Percentiles rank a stretch among this genome's conserved stretches.
Conservation (phyloP, 2,888 invertebrate genomes). For the Geotrupes spiniger region DNA sequence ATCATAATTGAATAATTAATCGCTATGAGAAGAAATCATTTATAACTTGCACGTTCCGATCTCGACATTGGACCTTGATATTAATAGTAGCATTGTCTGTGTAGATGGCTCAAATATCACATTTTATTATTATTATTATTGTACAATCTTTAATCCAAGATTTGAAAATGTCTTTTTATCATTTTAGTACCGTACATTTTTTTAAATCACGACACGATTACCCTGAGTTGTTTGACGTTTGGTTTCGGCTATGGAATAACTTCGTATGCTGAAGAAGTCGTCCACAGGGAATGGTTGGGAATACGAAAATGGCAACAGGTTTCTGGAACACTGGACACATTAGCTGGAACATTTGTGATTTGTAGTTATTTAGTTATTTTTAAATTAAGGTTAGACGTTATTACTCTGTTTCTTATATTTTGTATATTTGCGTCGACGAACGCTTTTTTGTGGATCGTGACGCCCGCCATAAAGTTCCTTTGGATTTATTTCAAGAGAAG, state of each 20-base stretch:
- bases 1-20: too few relatives aligned
- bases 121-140: too few relatives aligned
- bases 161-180: too few relatives aligned
- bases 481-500: constrained; percentile 19
- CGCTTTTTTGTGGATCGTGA: constrained; percentile 17
- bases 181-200: constrained; percentile 30
- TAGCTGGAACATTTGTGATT: constrained; percentile 28
- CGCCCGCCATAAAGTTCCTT: constrained; percentile 14
- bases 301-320: constrained; percentile 28
- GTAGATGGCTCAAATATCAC: too few relatives aligned
- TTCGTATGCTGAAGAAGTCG: constrained; percentile 27
- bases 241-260: constrained; percentile 32
- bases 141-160: too few relatives aligned
- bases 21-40: too few relatives aligned
- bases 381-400: constrained; percentile 16
- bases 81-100: too few relatives aligned
- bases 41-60: too few relatives aligned
- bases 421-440: constrained; percentile 15
- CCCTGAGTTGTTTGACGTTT: constrained; percentile 26
- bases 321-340: constrained; percentile 27
- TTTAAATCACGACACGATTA: constrained; percentile 23
- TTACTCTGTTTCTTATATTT: constrained; percentile 18
- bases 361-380: constrained; percentile 22
- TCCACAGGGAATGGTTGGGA: constrained; percentile 29
- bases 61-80: too few relatives aligned